Percentiles rank a stretch among this genome's conserved stretches.
Conservation (phyloP, 2,888 invertebrate species). For the Lepidochrysops patricia region DNA sequence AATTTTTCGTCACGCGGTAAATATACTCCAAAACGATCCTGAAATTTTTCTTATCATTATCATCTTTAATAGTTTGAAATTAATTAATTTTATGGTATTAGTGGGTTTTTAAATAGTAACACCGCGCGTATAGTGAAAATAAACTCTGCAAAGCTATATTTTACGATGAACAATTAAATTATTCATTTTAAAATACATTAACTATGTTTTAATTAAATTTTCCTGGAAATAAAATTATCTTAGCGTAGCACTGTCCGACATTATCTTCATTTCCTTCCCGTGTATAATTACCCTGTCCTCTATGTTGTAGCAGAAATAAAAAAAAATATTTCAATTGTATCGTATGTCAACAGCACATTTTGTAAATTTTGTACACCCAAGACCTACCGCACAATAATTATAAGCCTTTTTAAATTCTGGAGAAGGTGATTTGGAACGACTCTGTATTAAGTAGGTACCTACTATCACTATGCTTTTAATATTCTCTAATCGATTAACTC, state of each 20-base stretch:
- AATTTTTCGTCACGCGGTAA: slow-evolving; percentile 32
- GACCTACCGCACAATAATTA: too few relatives aligned
- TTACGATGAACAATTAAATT: neutral
- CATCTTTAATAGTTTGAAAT: neutral
- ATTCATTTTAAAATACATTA: neutral
- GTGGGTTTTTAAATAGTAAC: too few relatives aligned
- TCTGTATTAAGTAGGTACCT: too few relatives aligned
- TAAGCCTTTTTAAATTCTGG: too few relatives aligned
- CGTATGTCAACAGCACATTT: too few relatives aligned
- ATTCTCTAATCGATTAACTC: too few relatives aligned
- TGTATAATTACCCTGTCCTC: neutral
- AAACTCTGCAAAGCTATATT: neutral
- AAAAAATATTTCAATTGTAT: too few relatives aligned
- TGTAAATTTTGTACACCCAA: too few relatives aligned
- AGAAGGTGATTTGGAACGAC: too few relatives aligned
- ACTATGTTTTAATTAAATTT: neutral
- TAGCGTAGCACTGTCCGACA: neutral
- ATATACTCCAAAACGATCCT: slow-evolving; percentile 65
- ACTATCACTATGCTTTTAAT: too few relatives aligned
- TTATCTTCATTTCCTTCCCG: neutral
- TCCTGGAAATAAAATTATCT: neutral
- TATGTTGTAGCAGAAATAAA: neutral
- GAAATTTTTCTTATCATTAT: slow-evolving; percentile 12
- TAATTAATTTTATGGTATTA: too few relatives aligned
- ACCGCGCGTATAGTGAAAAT: too few relatives aligned